phyloP scores from a whole-genome alignment of 1,140 invertebrate species.

The Centruroides vittatus region DNA sequence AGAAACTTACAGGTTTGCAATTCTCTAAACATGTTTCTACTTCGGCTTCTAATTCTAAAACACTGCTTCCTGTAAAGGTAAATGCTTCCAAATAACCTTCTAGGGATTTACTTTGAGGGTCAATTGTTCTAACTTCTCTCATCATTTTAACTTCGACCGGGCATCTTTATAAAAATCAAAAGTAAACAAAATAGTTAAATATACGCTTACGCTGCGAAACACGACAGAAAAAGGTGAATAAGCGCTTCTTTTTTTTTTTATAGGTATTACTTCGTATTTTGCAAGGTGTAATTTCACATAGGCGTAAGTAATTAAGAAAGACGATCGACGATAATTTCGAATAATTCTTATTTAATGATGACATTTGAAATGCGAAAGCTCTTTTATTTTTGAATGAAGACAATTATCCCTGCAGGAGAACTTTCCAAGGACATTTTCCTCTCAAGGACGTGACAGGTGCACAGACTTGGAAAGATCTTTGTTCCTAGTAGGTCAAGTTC shows the following conservation, averaged over 20 bases:
- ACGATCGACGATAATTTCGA: too few relatives aligned
- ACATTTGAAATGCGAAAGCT: too few relatives aligned
- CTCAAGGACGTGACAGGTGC: too few relatives aligned
- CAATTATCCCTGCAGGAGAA: too few relatives aligned
- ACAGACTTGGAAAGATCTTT: too few relatives aligned
- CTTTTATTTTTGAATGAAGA: too few relatives aligned
- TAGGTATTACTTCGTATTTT: neutral
- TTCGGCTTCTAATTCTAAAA: constrained; percentile 20
- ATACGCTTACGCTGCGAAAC: too few relatives aligned
- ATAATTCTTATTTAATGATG: too few relatives aligned
- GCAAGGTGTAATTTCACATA: neutral
- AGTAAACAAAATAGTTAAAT: too few relatives aligned
- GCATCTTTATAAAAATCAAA: constrained; percentile 13
- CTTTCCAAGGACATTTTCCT: too few relatives aligned
- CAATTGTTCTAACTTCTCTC: constrained; percentile 19
- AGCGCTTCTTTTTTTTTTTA: neutral
- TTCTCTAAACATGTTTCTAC: constrained; percentile 21
- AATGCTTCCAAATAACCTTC: constrained; percentile 22
- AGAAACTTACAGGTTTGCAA: constrained; percentile 18
- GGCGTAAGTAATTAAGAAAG: neutral
- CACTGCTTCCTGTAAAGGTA: constrained; percentile 19
- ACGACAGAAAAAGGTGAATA: neutral
- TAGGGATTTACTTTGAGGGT: constrained; percentile 16
- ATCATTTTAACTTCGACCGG: constrained; percentile 22
- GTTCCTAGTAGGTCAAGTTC: too few relatives aligned